phyloP scores from a whole-genome alignment of 2,797 vertebrate genomes.

The Podargus strigoides region DNA sequence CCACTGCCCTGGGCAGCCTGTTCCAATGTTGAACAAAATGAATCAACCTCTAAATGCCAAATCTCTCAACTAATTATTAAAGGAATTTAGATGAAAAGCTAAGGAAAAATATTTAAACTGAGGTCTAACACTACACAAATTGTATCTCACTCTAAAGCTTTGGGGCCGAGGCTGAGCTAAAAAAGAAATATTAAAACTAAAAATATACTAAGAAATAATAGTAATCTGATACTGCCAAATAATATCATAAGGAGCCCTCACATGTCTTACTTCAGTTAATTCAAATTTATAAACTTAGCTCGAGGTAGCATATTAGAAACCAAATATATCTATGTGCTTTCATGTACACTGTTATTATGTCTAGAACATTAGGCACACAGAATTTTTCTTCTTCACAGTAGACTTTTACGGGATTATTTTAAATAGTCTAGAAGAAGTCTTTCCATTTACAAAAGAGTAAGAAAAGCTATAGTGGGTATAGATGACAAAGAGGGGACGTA shows the following conservation, averaged over 20 bases:
- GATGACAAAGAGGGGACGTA: not conserved
- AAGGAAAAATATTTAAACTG: not conserved
- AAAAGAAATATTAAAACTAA: not conserved
- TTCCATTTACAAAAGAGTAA: not conserved
- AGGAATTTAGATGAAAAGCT: not conserved
- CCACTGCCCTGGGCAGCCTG: too few relatives aligned
- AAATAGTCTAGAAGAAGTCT: not conserved
- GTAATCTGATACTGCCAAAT: not conserved
- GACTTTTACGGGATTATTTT: not conserved
- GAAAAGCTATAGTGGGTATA: not conserved
- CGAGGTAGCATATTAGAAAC: not conserved
- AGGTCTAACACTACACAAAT: not conserved
- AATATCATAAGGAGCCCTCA: not conserved
- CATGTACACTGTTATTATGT: not conserved
- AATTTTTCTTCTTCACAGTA: not conserved
- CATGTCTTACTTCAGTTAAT: not conserved
- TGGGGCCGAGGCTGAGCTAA: not conserved
- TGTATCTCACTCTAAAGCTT: not conserved
- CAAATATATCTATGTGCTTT: not conserved
- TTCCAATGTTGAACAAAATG: not conserved
- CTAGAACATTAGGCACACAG: rapidly evolving
- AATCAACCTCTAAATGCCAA: not conserved
- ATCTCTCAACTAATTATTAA: not conserved
- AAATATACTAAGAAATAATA: not conserved
- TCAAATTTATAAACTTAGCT: not conserved